These are phyloP conservation scores for Synanthedon myopaeformis DNA, from an alignment of 2,888 invertebrate genomes.

Conservation along the genomic window DNA sequence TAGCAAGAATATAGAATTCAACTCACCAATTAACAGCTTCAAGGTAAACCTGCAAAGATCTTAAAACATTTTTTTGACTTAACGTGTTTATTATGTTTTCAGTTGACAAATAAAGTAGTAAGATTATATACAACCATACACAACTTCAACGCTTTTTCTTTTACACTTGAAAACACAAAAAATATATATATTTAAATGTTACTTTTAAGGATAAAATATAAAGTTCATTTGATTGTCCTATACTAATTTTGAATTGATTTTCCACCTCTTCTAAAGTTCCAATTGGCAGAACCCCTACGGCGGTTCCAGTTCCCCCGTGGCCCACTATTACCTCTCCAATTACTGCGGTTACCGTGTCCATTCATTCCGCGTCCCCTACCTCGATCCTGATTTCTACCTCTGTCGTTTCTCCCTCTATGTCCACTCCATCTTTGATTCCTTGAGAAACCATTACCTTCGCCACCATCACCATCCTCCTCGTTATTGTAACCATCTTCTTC, in stretches of 20 bases:
- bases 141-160: constrained; percentile 41
- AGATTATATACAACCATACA: constrained; percentile 61
- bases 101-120: constrained; percentile 50
- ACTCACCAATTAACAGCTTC: constrained; percentile 38
- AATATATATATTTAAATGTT: constrained; percentile 13
- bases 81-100: constrained; percentile 50
- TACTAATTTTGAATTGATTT: constrained; percentile 47
- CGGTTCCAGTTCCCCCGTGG: constrained; percentile 37
- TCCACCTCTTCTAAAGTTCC: constrained; percentile 52
- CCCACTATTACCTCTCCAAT: constrained; percentile 21
- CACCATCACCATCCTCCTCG: constrained; percentile 30
- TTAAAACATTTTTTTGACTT: constrained; percentile 33
- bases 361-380: constrained; percentile 39
- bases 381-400: constrained; percentile 32
- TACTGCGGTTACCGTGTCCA: constrained; percentile 16
- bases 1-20: constrained; percentile 29
- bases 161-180: constrained; percentile 39
- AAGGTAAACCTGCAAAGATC: constrained; percentile 31
- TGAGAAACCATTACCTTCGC: constrained; percentile 20
- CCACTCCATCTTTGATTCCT: constrained; percentile 51
- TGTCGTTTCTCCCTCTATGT: constrained; percentile 36
- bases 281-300: constrained; percentile 36
- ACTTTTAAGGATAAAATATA: constrained; percentile 19
- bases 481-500: constrained; percentile 42
- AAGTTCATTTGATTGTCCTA: constrained; percentile 20